phyloP scores from a whole-genome alignment of 2,888 invertebrate genomes.

The Caradrina clavipalpis region DNA sequence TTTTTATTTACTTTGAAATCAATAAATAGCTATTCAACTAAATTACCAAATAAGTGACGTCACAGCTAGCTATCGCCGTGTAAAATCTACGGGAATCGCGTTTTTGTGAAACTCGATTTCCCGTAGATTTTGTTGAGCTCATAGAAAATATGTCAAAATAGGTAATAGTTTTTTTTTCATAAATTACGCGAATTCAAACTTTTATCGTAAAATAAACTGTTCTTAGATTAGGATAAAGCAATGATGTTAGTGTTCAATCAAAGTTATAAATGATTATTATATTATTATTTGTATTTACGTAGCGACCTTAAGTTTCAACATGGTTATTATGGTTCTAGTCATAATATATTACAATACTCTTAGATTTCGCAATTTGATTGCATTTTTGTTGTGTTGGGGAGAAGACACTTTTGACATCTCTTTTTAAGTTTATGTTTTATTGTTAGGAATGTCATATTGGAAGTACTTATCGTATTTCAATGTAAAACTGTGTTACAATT shows the following conservation, averaged over 20 bases:
- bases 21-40: too few species aligned
- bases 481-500: background rate
- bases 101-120: too few species aligned
- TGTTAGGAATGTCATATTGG: background rate
- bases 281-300: slow-evolving; percentile 10
- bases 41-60: too few species aligned
- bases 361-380: slow-evolving; percentile 45
- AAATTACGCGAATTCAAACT: slow-evolving; percentile 3
- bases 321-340: slow-evolving; percentile 57
- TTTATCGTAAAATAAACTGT: slow-evolving; percentile 27
- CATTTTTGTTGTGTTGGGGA: slow-evolving; percentile 33
- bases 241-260: slow-evolving; percentile 57
- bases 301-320: slow-evolving; percentile 40
- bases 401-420: background rate
- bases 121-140: too few species aligned
- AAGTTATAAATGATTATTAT: slow-evolving; percentile 28
- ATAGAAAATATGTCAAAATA: too few species aligned
- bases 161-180: background rate
- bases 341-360: slow-evolving; percentile 41
- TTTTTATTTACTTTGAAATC: too few species aligned
- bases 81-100: too few species aligned
- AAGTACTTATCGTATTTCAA: background rate
- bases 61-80: too few species aligned
- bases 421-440: background rate
- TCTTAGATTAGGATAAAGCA: slow-evolving; percentile 34